These are phyloP conservation scores for Microplitis manilae DNA, from an alignment of 2,888 invertebrate species.

Conservation along the genomic window DNA sequence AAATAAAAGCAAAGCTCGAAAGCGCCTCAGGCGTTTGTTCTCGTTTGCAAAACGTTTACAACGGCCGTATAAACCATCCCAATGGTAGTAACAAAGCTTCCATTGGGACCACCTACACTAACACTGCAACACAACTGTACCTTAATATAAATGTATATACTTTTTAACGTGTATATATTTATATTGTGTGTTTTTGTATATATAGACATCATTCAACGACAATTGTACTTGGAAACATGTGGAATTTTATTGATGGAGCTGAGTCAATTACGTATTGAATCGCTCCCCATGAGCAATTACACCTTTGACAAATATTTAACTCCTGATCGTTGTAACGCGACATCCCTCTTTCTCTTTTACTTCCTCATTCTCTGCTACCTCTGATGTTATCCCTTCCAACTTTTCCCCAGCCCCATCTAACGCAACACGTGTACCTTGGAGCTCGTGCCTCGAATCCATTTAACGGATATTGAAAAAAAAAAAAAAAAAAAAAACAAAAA, in stretches of 20 bases:
- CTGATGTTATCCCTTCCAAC: not conserved
- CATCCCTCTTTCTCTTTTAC: conserved; percentile 23
- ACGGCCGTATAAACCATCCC: not conserved
- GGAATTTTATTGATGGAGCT: not conserved
- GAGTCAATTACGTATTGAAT: conserved; percentile 40
- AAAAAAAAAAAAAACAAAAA: conserved; percentile 28
- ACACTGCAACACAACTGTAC: not conserved
- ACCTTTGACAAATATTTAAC: conserved; percentile 50
- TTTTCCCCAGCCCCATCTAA: conserved; percentile 15
- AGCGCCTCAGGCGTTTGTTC: not conserved
- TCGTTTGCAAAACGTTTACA: not conserved
- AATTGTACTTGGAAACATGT: not conserved
- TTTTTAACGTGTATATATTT: too few relatives aligned
- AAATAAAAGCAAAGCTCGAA: not conserved
- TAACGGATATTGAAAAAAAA: conserved; percentile 50
- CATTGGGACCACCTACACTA: not conserved
- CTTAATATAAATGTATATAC: not conserved
- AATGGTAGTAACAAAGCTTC: not conserved
- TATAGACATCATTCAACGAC: not conserved
- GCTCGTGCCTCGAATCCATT: conserved; percentile 52
- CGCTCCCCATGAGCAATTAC: conserved; percentile 40
- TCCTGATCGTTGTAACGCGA: conserved; percentile 32
- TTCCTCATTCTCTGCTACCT: conserved; percentile 20
- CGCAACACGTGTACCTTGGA: conserved; percentile 36
- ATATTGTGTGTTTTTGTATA: not conserved